Base-by-base conservation (phyloP, 2,888 invertebrate species). In the Phoenoteleia sp. region DNA sequence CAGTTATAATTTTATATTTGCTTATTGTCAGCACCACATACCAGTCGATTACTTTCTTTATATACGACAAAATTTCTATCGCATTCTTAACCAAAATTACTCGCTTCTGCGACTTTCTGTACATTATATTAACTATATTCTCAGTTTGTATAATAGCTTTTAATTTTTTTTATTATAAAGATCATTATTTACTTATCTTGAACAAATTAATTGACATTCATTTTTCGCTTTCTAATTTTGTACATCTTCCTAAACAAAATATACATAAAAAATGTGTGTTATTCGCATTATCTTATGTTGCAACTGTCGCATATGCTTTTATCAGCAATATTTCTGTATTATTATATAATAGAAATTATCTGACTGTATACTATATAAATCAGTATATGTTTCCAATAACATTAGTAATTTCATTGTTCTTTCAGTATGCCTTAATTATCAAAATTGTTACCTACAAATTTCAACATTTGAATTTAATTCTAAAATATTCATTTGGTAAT, bases 191-290 rank as follows among this genome's bases (percentile, higher is more conserved):
- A 0, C 39, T 39, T 6, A 23, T n/a, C 6, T 39, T 60, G 17
- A 60, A 60, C n/a, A 21, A 60, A 42, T 7, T 60, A 5, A 60
- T 60, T 23, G 4, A 39, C 23, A 11, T 60, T n/a, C 60, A 60
- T 33, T 21, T 21, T 1, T 23, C 21, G 3, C 39, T 60, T 39
- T 58, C 58, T 0, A 21, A 2, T 21, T 27, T 27, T 27, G 6
- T 27, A 27, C 4, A 6, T 6, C 3, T 27, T 6, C 27, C 27
- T 5, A 27, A 33, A 33, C 11, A 33, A 33, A 33, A 27, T 6
- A 27, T 6, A 6, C 6, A 27, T 27, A 27, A 27, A 27, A 27
- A 27, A 27, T n/a, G n/a, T n/a, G n/a, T n/a, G n/a, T n/a, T n/a
- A n/a, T n/a, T n/a, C n/a, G n/a, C n/a, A n/a, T n/a, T n/a, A n/a